A percentile compares a stretch with the other conserved stretches of the same genome.
Conservation (phyloP, 1,140 invertebrate genomes). For the Monomorium pharaonis region DNA sequence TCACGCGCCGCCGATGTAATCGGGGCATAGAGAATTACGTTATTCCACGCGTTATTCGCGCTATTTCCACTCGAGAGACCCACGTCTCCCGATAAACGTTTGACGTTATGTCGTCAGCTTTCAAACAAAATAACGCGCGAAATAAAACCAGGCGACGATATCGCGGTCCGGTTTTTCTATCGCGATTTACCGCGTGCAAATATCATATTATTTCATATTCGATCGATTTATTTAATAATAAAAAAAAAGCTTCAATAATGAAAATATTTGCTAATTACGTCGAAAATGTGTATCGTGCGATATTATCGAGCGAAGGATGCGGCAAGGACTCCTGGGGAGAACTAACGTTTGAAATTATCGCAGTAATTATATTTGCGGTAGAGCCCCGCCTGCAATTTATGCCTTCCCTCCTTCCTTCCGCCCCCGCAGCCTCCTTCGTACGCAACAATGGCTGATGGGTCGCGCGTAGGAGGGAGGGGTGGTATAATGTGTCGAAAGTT, state of each 20-base stretch:
- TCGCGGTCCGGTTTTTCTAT: neutral
- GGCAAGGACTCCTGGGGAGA: neutral
- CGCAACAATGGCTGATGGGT: neutral
- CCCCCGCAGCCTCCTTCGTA: neutral
- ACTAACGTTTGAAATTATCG: neutral
- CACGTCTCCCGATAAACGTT: neutral
- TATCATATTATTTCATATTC: neutral
- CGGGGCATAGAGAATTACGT: neutral
- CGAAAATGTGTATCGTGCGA: too few relatives aligned
- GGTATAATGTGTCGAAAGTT: conserved; percentile 15
- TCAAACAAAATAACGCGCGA: too few relatives aligned
- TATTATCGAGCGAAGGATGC: neutral
- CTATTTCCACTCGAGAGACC: neutral
- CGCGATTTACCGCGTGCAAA: neutral
- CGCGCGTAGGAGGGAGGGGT: neutral
- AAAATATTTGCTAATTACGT: too few relatives aligned
- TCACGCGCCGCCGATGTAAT: conserved; percentile 6
- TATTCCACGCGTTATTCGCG: neutral
- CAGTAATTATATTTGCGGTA: conserved; percentile 23
- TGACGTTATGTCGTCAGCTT: neutral
- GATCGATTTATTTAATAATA: neutral
- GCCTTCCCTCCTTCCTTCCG: neutral
- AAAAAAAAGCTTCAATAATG: neutral
- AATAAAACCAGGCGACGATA: neutral
- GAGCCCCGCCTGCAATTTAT: neutral